Conservation (phyloP, 2,113 vertebrate genomes). For the Hippoglossus stenolepis region DNA sequence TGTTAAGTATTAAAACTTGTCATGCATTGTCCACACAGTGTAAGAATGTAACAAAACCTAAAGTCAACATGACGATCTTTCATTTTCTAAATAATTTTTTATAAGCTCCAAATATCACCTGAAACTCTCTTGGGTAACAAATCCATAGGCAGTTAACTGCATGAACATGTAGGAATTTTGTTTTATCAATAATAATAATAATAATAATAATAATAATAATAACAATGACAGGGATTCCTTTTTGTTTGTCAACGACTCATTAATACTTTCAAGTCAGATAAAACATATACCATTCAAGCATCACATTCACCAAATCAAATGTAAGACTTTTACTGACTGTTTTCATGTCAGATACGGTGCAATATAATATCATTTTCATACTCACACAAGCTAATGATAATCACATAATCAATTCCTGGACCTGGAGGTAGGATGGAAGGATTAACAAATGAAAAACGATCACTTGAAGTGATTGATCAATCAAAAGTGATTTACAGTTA, state of each 20-base stretch:
- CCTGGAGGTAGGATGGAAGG: too few species aligned
- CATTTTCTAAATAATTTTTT: background rate
- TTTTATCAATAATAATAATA: too few species aligned
- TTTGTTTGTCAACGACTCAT: background rate
- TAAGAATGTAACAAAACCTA: background rate
- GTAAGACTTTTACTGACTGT: background rate
- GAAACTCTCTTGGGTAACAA: background rate
- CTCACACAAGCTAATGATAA: too few species aligned
- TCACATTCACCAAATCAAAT: background rate
- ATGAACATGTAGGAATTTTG: background rate
- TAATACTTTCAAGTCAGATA: background rate
- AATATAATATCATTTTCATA: too few species aligned
- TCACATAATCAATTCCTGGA: too few species aligned
- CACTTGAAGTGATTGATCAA: too few species aligned
- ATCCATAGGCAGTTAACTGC: background rate
- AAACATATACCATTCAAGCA: background rate
- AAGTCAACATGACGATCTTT: background rate
- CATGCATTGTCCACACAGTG: background rate
- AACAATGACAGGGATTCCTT: background rate
- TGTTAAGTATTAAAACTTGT: background rate
- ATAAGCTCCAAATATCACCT: background rate
- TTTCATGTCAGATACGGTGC: background rate
- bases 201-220: background rate
- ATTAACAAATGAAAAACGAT: too few species aligned
- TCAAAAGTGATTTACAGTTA: too few species aligned